Evolutionary conservation across 2,113 vertebrate species (phyloP).

Genomic region (Aramus guarauna): DNA sequence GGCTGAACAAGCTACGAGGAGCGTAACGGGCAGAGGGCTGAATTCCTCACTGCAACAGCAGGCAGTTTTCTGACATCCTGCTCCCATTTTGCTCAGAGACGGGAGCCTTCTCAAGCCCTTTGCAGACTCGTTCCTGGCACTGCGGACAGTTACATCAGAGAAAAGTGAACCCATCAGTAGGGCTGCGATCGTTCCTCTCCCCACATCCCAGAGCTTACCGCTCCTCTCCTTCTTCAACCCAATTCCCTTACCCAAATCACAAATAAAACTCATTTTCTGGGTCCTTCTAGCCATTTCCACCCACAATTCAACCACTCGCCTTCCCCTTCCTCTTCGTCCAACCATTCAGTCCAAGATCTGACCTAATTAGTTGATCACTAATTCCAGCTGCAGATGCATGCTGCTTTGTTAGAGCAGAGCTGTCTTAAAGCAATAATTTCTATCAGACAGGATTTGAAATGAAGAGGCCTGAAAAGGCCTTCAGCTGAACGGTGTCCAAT

Average conservation of each 20-base stretch:
- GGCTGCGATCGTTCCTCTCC: neutral
- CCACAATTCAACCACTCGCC: neutral
- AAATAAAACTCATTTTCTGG: slow-evolving; percentile 12
- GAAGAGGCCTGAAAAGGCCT: slow-evolving; percentile 41
- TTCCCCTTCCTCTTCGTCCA: slow-evolving; percentile 2
- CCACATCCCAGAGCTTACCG: neutral
- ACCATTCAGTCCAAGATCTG: slow-evolving; percentile 28
- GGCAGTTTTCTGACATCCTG: neutral
- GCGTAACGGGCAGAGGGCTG: neutral
- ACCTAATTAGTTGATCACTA: slow-evolving; percentile 61
- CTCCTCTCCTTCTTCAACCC: neutral
- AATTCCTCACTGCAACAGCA: neutral
- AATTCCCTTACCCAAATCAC: neutral
- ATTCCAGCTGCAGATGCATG: slow-evolving; percentile 34
- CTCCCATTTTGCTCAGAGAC: neutral
- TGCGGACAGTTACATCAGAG: neutral
- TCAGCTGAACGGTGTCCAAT: neutral
- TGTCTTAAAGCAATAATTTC: slow-evolving; percentile 14
- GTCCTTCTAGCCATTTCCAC: slow-evolving; percentile 25
- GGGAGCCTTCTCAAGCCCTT: slow-evolving; percentile 14
- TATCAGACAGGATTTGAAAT: slow-evolving; percentile 12
- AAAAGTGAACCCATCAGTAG: neutral
- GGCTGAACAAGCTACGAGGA: neutral
- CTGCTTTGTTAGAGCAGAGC: slow-evolving; percentile 16
- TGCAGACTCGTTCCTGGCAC: slow-evolving; percentile 6